A percentile compares a stretch with the other conserved stretches of the same genome.
Evolutionary conservation across 2,888 invertebrate genomes (phyloP).

Genomic region (Microctonus brassicae): DNA sequence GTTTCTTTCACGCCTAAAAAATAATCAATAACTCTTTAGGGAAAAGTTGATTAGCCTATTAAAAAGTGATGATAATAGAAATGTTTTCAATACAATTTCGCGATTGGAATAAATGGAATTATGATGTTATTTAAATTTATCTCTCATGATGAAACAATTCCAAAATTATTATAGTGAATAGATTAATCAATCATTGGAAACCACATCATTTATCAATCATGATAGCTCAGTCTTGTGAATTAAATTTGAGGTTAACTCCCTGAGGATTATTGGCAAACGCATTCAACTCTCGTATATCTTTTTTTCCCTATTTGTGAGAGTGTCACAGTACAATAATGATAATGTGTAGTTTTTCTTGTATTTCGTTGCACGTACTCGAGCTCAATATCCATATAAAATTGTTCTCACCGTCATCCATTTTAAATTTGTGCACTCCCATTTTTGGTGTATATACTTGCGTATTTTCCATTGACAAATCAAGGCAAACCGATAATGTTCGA

Average conservation of each 20-base stretch:
- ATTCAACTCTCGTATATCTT: conserved; percentile 18
- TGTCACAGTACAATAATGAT: conserved; percentile 4
- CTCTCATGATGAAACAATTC: not conserved
- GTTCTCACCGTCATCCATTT: conserved; percentile 11
- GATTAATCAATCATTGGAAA: conserved; percentile 5
- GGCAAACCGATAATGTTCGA: conserved; percentile 27
- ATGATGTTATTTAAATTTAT: conserved; percentile 5
- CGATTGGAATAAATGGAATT: not conserved
- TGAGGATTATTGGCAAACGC: conserved; percentile 27
- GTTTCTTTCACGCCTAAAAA: not conserved
- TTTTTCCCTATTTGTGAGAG: conserved; percentile 10
- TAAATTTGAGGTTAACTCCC: conserved; percentile 29
- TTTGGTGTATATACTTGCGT: conserved; percentile 10
- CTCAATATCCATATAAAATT: conserved; percentile 31
- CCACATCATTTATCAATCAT: conserved; percentile 3
- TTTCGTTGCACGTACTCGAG: conserved; percentile 33
- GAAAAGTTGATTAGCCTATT: not conserved
- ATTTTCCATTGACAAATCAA: conserved; percentile 13
- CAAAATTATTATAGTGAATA: conserved; percentile 7
- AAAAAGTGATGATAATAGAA: not conserved
- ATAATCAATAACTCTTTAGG: not conserved
- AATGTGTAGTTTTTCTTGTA: conserved; percentile 13
- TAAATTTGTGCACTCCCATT: conserved; percentile 9
- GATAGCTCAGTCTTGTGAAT: conserved; percentile 2
- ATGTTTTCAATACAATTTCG: not conserved